Evolutionary conservation across 2,797 vertebrate genomes (phyloP), one percentile per base, ranked within the genome.

Genomic region (Phoxinus dragarum): DNA sequence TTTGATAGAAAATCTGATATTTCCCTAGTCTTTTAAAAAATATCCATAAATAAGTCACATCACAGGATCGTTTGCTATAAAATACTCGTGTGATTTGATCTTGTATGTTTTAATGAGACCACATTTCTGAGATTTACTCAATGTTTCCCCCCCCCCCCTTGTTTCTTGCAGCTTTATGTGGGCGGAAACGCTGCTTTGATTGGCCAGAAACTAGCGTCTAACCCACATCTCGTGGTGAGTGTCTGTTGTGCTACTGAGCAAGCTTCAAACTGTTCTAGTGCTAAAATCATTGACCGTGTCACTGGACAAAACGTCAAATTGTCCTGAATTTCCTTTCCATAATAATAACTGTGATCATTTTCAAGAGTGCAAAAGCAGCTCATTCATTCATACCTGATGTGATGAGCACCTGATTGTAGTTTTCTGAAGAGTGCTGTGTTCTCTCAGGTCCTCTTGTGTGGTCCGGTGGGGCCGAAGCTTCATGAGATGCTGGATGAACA

Each of bases 181-280:
- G 98, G 98, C 91, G 98, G 98, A 89, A 99, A 99, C n/a, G 98
- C 98, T 79, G 98, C 98, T 91, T 96, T 99, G 73, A 99, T 99
- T 78, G 97, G 97, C 84, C 98, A 99, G 96, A 99, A 97, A 93
- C 93, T 99, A 3, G 97, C 97, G 0, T 90, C 94, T 74, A 95
- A 97, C 85, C 93, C 97, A 74, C 94, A 98, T 84, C 87, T 98
- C 64, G 96, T 96, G 97, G 98, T 99, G 95, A 21, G 87, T 86
- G 82, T 80, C 11, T 8, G 40, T 61, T 79, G 9, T 9, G 19
- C 31, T 56, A 3, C 23, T 52, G 4, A 68, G 9, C 49, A 38
- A 56, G 47, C 49, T 9, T 52, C 9, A n/a, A 42, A 61, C 59
- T 6, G 12, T 66, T 66, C 61, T 31, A 16, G 27, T 64, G 59